These are phyloP conservation scores for Edolisoma coerulescens DNA, from an alignment of 2,113 vertebrate species.

Conservation along the genomic window DNA sequence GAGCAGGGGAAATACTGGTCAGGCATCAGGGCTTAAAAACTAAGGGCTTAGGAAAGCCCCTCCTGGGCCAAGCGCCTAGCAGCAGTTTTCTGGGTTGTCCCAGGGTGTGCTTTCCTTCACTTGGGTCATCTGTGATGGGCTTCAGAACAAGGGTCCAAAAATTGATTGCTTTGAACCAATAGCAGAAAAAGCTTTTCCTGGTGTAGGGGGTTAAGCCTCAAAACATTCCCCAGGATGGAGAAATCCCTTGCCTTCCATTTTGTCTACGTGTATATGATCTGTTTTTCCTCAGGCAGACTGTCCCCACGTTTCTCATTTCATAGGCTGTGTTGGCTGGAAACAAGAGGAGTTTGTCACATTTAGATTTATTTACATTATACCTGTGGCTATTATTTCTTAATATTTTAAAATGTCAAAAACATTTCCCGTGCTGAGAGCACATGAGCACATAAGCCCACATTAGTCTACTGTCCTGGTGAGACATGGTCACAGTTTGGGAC, in stretches of 20 bases:
- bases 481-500: background rate
- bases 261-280: background rate
- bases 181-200: background rate
- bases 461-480: fast-evolving
- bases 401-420: conserved; percentile 28
- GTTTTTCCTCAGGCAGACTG: background rate
- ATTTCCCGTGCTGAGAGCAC: background rate
- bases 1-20: background rate
- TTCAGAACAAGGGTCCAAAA: background rate
- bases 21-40: background rate
- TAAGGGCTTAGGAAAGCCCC: background rate
- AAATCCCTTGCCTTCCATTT: background rate
- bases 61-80: background rate
- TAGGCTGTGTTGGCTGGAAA: background rate
- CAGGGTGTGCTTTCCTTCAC: background rate
- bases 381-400: conserved; percentile 22
- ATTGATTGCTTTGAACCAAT: background rate
- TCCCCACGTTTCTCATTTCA: background rate
- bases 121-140: background rate
- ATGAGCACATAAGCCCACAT: background rate
- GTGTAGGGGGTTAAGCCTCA: background rate
- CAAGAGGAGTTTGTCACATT: background rate
- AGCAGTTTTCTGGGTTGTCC: background rate
- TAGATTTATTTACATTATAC: conserved; percentile 14
- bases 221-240: background rate